Evolutionary conservation across 2,888 invertebrate genomes (phyloP).

Genomic region (Pheosia gnoma): DNA sequence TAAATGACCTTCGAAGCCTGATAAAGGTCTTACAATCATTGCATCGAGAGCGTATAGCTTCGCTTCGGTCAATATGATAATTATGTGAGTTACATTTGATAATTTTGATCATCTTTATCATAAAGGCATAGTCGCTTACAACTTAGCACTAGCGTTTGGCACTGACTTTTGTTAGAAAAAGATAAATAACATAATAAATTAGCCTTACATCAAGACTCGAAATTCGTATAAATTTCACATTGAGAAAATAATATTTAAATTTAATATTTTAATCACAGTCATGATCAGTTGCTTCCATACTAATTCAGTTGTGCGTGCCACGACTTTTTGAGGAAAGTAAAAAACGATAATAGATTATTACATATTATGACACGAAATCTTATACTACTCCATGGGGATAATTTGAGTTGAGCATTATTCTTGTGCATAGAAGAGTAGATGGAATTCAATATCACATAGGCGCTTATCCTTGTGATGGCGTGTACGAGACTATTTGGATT

Average conservation of each 20-base stretch:
- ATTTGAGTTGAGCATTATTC: constrained; percentile 83
- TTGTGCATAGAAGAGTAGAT: constrained; percentile 79
- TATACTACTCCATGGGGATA: constrained; percentile 79
- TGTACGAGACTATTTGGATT: constrained; percentile 51
- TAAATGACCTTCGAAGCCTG: constrained; percentile 73
- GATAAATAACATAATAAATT: constrained; percentile 68
- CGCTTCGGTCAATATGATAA: constrained; percentile 67
- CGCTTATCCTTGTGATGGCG: constrained; percentile 65
- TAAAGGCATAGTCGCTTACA: constrained; percentile 76
- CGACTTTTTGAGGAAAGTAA: constrained; percentile 69
- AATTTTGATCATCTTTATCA: constrained; percentile 72
- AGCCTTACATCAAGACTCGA: constrained; percentile 66
- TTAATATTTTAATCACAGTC: constrained; percentile 80
- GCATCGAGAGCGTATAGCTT: constrained; percentile 51
- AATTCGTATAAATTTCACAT: constrained; percentile 59
- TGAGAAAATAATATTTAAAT: constrained; percentile 66
- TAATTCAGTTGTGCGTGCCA: constrained; percentile 74
- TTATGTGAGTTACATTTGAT: constrained; percentile 56
- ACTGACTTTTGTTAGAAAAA: constrained; percentile 73
- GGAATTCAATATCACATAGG: constrained; percentile 72
- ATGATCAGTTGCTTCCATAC: constrained; percentile 66
- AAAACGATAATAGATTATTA: constrained; percentile 70
- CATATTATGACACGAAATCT: constrained; percentile 81
- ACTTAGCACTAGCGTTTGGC: constrained; percentile 83
- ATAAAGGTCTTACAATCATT: constrained; percentile 37